Evolutionary conservation across 2,113 vertebrate species (phyloP), one percentile per base, ranked within the genome.

Genomic region (Scortum barcoo): DNA sequence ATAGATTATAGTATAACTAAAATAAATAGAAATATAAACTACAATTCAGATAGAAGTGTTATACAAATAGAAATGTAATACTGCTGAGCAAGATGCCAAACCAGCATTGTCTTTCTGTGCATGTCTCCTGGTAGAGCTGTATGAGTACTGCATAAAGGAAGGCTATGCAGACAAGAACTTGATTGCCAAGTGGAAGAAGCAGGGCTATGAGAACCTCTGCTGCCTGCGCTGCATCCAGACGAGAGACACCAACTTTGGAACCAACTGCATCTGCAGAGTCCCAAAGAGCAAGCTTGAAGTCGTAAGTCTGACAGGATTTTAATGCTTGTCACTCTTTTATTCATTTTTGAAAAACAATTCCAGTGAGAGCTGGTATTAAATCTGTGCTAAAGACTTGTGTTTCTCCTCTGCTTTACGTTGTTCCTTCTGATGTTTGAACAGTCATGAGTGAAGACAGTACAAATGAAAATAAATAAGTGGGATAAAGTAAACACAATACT

Each of bases 141-240:
- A 99, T 0, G 98, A 99, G 1, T 99, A 99, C 65, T 99, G 98
- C 80, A 98, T 99, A 91, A 98, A 95, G 90, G 98, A 99, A 91
- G 98, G 98, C 3, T 99, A 99, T 0, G 98, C 98, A 38, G 98
- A 99, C 90, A 99, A 99, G 90, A 99, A 99, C 89, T 93, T 99
- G 73, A 99, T 99, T 44, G 98, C 98, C 3, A 99, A 99, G 89
- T 99, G 98, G 98, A 99, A 99, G 92, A 99, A 99, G 77, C 98
- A 99, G 84, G 98, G 98, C 7, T 99, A 99, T 0, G 98, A 99
- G 93, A 99, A 99, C 78, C 93, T 99, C 48, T 99, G 98, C 91
- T 99, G 98, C 84, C 93, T 99, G 86, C 97, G 97, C 10, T 99
- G 98, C 88, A 99, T 99, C 88, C 98, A 99, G 93, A 99, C 98